Conservation (phyloP, 23 tunicate genomes). For the Corella eumyota region DNA sequence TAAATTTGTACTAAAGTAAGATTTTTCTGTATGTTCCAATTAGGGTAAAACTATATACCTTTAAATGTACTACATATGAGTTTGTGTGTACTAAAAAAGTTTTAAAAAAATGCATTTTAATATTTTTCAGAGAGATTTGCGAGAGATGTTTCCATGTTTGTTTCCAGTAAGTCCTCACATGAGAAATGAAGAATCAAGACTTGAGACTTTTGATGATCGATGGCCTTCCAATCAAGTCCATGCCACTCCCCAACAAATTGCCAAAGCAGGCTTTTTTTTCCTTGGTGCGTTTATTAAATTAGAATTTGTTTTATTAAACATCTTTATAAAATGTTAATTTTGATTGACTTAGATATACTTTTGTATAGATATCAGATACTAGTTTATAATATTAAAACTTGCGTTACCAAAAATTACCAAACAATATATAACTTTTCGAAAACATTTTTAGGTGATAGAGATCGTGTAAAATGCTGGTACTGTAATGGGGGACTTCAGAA, state of each 20-base stretch:
- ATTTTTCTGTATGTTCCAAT: too few relatives aligned
- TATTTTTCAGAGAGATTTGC: slow-evolving; percentile 19
- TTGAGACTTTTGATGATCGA: slow-evolving; percentile 37
- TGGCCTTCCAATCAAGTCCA: slow-evolving; percentile 37
- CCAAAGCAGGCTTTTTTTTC: slow-evolving; percentile 69
- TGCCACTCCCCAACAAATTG: slow-evolving; percentile 53
- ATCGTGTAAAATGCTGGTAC: slow-evolving; percentile 43
- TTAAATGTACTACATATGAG: too few relatives aligned
- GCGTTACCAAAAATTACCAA: not conserved
- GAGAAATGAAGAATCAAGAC: slow-evolving; percentile 28
- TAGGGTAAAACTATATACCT: too few relatives aligned
- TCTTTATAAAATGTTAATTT: too few relatives aligned
- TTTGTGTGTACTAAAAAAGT: too few relatives aligned
- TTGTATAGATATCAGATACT: not conserved
- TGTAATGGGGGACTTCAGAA: slow-evolving; percentile 53
- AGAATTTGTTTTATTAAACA: too few relatives aligned
- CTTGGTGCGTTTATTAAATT: slow-evolving; percentile 32
- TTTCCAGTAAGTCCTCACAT: slow-evolving; percentile 59
- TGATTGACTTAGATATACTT: too few relatives aligned
- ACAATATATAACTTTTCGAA: not conserved
- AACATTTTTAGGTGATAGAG: slow-evolving; percentile 24
- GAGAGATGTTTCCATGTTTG: slow-evolving; percentile 40
- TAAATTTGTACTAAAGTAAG: too few relatives aligned
- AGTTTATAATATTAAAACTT: not conserved
- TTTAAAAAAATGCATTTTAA: too few relatives aligned